phyloP scores from a whole-genome alignment of 2,888 invertebrate genomes.

The Branchipolynoe longqiensis region DNA sequence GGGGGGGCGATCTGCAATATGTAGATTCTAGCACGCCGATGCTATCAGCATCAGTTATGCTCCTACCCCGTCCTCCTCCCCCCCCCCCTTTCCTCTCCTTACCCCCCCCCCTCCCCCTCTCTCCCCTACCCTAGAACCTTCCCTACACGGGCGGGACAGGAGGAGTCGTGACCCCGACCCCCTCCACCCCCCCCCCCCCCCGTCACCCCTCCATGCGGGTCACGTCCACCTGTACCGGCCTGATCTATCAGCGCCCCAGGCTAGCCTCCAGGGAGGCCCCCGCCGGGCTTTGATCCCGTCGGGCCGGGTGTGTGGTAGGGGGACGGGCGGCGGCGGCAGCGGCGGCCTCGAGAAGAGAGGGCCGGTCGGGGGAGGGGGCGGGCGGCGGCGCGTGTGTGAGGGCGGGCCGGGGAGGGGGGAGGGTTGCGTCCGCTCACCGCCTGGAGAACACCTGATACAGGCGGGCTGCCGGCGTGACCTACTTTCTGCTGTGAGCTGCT shows the following conservation, averaged over 20 bases:
- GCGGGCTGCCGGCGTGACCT: conserved; percentile 4
- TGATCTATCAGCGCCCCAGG: conserved; percentile 20
- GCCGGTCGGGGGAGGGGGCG: not conserved
- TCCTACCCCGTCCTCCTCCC: not conserved
- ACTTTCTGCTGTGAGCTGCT: conserved; percentile 10
- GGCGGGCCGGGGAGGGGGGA: not conserved
- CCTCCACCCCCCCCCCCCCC: not conserved
- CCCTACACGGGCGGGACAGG: no score
- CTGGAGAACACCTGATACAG: conserved; percentile 54
- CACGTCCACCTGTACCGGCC: conserved; percentile 23
- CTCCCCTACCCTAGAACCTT: no score
- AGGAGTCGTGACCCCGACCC: not conserved
- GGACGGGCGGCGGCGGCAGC: no score
- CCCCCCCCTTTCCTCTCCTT: not conserved
- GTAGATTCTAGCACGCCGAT: conserved; percentile 42
- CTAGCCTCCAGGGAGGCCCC: not conserved
- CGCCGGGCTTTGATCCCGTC: conserved; percentile 33
- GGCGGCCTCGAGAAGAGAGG: no score
- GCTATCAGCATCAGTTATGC: conserved; percentile 20
- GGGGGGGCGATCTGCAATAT: no score
- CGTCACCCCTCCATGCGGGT: conserved; percentile 20
- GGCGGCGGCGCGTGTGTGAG: not conserved
- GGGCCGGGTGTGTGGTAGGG: not conserved
- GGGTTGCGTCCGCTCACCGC: not conserved
- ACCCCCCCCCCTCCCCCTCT: not conserved